These are phyloP conservation scores for Epinotia nisella DNA, from an alignment of 2,888 invertebrate genomes.

Conservation along the genomic window DNA sequence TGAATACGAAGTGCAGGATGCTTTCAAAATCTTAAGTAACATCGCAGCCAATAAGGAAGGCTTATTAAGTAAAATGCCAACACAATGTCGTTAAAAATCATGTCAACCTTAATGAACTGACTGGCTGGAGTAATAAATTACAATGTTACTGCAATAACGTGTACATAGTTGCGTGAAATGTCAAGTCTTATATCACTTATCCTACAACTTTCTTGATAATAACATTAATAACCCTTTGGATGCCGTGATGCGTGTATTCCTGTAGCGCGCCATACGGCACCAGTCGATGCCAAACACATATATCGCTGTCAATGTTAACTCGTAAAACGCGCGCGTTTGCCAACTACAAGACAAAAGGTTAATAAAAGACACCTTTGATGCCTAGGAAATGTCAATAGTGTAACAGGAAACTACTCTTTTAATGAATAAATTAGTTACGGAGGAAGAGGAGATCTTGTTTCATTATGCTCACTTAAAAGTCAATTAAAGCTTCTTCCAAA, in stretches of 20 bases:
- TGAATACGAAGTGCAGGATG: conserved; percentile 12
- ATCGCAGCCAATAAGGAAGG: conserved; percentile 3
- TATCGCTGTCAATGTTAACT: conserved; percentile 33
- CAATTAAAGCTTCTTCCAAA: conserved; percentile 32
- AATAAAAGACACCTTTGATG: conserved; percentile 28
- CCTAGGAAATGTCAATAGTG: conserved; percentile 17
- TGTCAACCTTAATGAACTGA: not conserved
- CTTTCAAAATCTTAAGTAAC: conserved; percentile 8
- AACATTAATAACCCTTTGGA: not conserved
- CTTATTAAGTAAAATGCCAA: conserved; percentile 19
- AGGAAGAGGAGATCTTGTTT: conserved; percentile 37
- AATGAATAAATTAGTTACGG: conserved; percentile 41
- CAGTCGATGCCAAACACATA: conserved; percentile 23
- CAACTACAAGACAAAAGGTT: conserved; percentile 21
- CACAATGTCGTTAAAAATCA: conserved; percentile 1
- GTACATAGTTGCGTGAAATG: conserved; percentile 4
- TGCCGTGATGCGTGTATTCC: not conserved
- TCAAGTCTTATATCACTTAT: conserved; percentile 11
- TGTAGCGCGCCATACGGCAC: conserved; percentile 8
- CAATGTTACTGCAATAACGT: conserved; percentile 28
- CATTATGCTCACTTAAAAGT: conserved; percentile 41
- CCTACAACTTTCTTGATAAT: not conserved
- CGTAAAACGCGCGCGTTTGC: conserved; percentile 16
- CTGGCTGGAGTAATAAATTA: conserved; percentile 23
- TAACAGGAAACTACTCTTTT: conserved; percentile 25